Percentiles rank a stretch among this genome's conserved stretches.
Evolutionary conservation across 2,797 vertebrate genomes (phyloP).

Genomic region (Gymnothorax reevesii): DNA sequence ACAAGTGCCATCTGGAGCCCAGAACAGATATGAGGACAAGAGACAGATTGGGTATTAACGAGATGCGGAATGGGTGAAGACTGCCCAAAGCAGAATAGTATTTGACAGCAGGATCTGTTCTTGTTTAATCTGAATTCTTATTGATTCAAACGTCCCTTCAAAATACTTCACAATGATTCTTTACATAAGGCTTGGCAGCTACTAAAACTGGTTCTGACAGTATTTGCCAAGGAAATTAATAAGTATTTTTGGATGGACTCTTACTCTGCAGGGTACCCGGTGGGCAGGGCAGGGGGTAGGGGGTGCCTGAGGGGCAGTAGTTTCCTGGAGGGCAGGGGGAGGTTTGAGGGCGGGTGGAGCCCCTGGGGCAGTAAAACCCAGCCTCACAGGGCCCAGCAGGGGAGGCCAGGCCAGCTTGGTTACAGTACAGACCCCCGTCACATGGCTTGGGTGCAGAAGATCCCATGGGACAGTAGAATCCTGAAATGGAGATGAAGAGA

Average conservation of each 20-base stretch:
- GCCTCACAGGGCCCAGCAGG: slow-evolving; percentile 67
- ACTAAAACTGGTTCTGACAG: not conserved
- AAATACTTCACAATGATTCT: not conserved
- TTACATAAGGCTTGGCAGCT: not conserved
- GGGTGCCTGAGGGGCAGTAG: slow-evolving; percentile 81
- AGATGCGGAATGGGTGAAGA: not conserved
- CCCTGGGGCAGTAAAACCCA: slow-evolving; percentile 71
- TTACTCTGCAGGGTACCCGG: slow-evolving; percentile 75
- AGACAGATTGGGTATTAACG: not conserved
- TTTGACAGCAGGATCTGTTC: not conserved
- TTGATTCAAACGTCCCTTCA: not conserved
- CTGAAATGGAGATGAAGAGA: slow-evolving; percentile 50
- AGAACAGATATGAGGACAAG: not conserved
- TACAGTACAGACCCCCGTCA: slow-evolving; percentile 76
- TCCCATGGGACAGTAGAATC: slow-evolving; percentile 83
- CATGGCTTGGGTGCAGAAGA: slow-evolving; percentile 76
- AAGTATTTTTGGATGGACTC: slow-evolving; percentile 20
- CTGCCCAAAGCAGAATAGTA: not conserved
- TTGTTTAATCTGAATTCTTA: not conserved
- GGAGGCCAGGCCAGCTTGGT: slow-evolving; percentile 66
- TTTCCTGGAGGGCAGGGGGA: slow-evolving; percentile 75
- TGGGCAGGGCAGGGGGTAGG: slow-evolving; percentile 78
- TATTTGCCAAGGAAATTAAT: not conserved
- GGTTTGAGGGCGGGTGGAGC: slow-evolving; percentile 58
- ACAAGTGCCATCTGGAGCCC: not conserved